Percentiles rank a stretch among this genome's conserved stretches.
Evolutionary conservation across 2,797 vertebrate genomes (phyloP).

Genomic region (Gobionotothen gibberifrons): DNA sequence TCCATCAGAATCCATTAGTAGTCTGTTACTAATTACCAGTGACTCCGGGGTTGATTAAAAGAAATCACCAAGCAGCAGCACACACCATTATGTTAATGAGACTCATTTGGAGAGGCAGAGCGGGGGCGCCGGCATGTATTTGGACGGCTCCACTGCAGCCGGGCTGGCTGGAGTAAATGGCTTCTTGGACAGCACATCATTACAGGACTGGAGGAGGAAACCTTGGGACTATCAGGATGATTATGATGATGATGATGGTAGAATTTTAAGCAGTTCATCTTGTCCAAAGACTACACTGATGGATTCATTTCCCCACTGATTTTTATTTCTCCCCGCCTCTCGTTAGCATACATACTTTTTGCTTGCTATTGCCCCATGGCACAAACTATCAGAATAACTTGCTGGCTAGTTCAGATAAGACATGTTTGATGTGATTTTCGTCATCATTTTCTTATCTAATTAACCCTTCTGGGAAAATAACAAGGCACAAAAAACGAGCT

Average conservation of each 20-base stretch:
- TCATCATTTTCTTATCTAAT: constrained; percentile 68
- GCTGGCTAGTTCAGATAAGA: constrained; percentile 68
- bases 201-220: constrained; percentile 46
- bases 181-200: constrained; percentile 70
- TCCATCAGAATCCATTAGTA: constrained; percentile 80
- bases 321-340: constrained; percentile 28
- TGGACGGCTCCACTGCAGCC: constrained; percentile 59
- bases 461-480: constrained; percentile 48
- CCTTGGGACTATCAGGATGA: constrained; percentile 62
- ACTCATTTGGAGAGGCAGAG: constrained; percentile 76
- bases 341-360: constrained; percentile 62
- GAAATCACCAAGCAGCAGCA: constrained; percentile 77
- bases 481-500: constrained; percentile 32
- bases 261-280: constrained; percentile 64
- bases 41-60: constrained; percentile 83
- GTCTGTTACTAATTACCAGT: constrained; percentile 77
- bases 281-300: constrained; percentile 36
- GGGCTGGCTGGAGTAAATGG: constrained; percentile 54
- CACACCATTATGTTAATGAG: constrained; percentile 83
- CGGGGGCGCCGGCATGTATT: constrained; percentile 61
- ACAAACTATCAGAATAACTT: constrained; percentile 54
- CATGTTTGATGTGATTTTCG: constrained; percentile 50
- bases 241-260: constrained; percentile 55
- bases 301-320: constrained; percentile 31
- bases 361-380: constrained; percentile 43